Evolutionary conservation across 2,113 vertebrate genomes (phyloP).

Genomic region (Archocentrus centrarchus): DNA sequence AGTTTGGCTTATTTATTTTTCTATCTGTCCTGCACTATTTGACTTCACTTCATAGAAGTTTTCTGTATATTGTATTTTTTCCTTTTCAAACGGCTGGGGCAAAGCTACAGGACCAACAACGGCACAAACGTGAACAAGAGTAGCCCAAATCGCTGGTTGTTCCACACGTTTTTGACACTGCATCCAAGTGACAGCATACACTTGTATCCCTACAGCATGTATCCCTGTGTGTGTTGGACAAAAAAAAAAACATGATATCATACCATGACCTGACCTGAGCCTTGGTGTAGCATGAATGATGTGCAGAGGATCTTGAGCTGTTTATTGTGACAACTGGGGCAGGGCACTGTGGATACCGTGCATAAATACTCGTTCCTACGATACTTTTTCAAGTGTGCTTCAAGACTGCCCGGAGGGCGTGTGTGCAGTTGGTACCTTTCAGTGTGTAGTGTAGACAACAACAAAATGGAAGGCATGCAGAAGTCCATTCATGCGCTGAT

Average conservation of each 20-base stretch:
- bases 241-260: neutral
- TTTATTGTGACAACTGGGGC: neutral
- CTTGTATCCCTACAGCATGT: no score
- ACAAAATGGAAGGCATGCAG: no score
- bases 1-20: neutral
- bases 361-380: neutral
- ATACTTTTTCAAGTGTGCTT: neutral
- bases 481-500: no score
- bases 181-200: no score
- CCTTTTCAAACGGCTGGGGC: neutral
- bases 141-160: no score
- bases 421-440: no score
- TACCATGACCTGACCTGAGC: neutral
- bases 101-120: no score
- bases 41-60: neutral
- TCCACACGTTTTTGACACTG: no score
- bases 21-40: neutral
- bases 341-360: neutral
- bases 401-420: neutral
- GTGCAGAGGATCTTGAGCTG: neutral
- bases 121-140: no score
- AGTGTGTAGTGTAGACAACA: no score
- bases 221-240: neutral
- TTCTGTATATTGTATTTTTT: neutral
- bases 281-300: neutral